Percentiles rank a stretch among this genome's conserved stretches.
Conservation (phyloP, 2,797 vertebrate species). For the Gadopsis bispinosus region DNA sequence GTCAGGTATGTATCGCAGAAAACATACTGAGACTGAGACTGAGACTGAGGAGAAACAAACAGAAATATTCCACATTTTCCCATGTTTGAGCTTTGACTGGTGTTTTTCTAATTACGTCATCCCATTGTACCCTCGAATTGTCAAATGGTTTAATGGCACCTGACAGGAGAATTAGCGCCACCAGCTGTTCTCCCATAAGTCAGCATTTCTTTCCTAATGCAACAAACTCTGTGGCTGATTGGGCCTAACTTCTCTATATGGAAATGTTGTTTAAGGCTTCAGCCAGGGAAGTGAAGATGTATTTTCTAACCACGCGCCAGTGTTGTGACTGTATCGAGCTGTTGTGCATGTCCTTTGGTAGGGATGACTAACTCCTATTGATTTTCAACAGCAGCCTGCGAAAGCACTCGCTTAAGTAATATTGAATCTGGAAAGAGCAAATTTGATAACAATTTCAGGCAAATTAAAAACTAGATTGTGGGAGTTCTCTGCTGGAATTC, state of each 20-base stretch:
- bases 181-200: too few species aligned
- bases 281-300: conserved; percentile 29
- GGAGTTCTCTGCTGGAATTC: conserved; percentile 28
- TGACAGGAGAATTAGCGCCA: too few species aligned
- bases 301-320: conserved; percentile 6
- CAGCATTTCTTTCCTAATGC: neutral
- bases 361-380: conserved; percentile 64
- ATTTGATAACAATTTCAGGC: conserved; percentile 73
- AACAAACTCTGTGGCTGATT: neutral
- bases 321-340: conserved; percentile 53
- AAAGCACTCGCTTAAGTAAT: conserved; percentile 70
- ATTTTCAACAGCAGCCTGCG: conserved; percentile 63
- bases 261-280: neutral
- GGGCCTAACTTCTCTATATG: neutral
- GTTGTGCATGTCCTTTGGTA: conserved; percentile 51
- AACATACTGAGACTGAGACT: too few species aligned
- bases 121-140: too few species aligned
- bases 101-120: too few species aligned
- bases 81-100: too few species aligned
- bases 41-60: too few species aligned
- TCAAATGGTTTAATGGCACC: too few species aligned
- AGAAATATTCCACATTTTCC: too few species aligned
- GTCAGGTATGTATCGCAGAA: too few species aligned
- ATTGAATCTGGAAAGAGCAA: conserved; percentile 69
- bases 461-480: conserved; percentile 67